These are phyloP conservation scores for Lithosia quadra DNA, from an alignment of 2,888 invertebrate genomes.

Conservation along the genomic window DNA sequence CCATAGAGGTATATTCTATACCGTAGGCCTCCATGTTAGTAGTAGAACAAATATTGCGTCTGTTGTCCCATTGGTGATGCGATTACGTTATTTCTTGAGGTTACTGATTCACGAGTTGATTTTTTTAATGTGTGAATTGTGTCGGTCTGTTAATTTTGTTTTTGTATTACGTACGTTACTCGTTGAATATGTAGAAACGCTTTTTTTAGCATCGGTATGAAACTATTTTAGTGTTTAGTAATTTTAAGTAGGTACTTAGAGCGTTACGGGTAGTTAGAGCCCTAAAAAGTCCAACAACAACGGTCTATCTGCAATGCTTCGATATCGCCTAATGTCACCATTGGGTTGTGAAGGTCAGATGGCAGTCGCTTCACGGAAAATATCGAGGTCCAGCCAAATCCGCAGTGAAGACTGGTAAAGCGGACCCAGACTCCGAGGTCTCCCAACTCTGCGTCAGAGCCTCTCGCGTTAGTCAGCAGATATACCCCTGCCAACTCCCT, in stretches of 20 bases:
- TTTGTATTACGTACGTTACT: slow-evolving; percentile 17
- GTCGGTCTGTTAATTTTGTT: slow-evolving; percentile 41
- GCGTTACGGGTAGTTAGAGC: too few species aligned
- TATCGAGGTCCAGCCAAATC: too few species aligned
- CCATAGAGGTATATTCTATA: slow-evolving; percentile 26
- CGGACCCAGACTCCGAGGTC: too few species aligned
- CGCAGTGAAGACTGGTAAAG: too few species aligned
- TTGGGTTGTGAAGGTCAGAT: too few species aligned
- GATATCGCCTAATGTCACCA: too few species aligned
- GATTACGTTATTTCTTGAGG: slow-evolving; percentile 37
- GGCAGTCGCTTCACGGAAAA: too few species aligned
- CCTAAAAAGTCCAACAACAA: too few species aligned
- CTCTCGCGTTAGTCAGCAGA: not conserved
- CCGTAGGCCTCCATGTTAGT: slow-evolving; percentile 16
- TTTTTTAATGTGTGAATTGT: slow-evolving; percentile 35
- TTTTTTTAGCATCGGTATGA: slow-evolving; percentile 3
- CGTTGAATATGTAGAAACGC: slow-evolving; percentile 9
- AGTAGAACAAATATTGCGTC: slow-evolving; percentile 38
- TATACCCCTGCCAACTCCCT: not conserved
- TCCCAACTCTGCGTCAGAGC: not conserved
- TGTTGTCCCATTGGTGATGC: slow-evolving; percentile 27
- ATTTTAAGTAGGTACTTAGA: not conserved
- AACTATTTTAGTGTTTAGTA: not conserved
- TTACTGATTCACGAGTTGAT: slow-evolving; percentile 31
- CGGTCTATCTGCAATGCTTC: too few species aligned